phyloP scores from a whole-genome alignment of 1,140 invertebrate species.

The Drosophila parabipectinata region DNA sequence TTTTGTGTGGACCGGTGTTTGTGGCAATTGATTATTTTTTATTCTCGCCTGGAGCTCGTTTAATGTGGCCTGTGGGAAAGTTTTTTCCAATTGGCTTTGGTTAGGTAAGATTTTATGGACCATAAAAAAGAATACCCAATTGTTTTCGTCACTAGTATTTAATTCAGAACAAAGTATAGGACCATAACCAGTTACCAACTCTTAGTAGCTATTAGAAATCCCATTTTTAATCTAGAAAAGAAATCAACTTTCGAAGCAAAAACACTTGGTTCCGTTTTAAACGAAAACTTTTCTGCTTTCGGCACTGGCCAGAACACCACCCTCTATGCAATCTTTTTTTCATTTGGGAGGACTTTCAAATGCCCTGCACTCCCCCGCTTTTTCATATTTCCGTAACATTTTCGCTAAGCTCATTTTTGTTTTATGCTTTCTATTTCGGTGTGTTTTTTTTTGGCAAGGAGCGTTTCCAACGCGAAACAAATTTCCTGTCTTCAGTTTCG shows the following conservation, averaged over 20 bases:
- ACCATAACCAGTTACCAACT: neutral
- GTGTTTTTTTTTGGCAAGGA: constrained; percentile 29
- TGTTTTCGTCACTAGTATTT: constrained; percentile 3
- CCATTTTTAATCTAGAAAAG: neutral
- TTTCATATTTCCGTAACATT: constrained; percentile 49
- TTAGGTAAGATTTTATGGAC: constrained; percentile 37
- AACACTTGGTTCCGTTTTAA: constrained; percentile 21
- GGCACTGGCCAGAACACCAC: constrained; percentile 9
- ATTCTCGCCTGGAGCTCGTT: constrained; percentile 27
- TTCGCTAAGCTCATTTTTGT: constrained; percentile 46
- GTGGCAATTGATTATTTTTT: constrained; percentile 38
- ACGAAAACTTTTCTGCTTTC: constrained; percentile 27
- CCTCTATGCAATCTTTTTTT: constrained; percentile 21
- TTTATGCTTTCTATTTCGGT: constrained; percentile 35
- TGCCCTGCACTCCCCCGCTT: neutral
- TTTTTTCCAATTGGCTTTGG: constrained; percentile 39
- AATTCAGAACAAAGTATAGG: neutral
- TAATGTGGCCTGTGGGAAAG: constrained; percentile 52
- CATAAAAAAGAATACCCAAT: constrained; percentile 30
- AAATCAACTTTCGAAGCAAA: constrained; percentile 3
- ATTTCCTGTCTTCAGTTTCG: constrained; percentile 50
- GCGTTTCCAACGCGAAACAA: constrained; percentile 42
- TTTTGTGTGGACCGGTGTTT: constrained; percentile 1
- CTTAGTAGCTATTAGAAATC: neutral
- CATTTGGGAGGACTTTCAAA: neutral